Conservation (phyloP, 2,113 vertebrate species). For the Athene cunicularia region DNA sequence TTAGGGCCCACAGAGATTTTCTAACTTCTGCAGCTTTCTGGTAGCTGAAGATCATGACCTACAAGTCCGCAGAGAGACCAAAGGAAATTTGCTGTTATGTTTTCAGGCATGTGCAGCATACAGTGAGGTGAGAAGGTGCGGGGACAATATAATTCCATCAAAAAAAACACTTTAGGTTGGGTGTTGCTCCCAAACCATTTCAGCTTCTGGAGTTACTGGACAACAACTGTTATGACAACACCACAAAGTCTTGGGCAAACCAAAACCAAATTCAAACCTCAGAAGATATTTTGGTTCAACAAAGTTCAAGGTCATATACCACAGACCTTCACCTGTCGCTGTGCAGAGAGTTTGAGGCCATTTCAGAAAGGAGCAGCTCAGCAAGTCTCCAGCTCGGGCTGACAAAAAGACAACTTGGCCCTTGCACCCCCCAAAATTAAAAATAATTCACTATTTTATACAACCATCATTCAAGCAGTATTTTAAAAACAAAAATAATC, state of each 20-base stretch:
- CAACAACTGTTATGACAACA: fast-evolving
- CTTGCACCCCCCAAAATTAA: not conserved
- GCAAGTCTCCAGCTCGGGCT: not conserved
- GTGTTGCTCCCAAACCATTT: not conserved
- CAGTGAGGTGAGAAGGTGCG: not conserved
- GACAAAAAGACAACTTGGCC: not conserved
- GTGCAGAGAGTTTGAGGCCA: fast-evolving
- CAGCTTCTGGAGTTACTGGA: not conserved
- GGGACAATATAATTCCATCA: not conserved
- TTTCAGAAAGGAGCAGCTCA: not conserved
- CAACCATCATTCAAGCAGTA: not conserved
- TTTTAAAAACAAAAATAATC: not conserved
- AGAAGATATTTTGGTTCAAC: not conserved
- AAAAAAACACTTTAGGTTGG: not conserved
- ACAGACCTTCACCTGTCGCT: not conserved
- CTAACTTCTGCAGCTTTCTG: not conserved
- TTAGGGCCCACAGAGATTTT: not conserved
- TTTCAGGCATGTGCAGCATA: fast-evolving
- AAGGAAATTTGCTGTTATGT: not conserved
- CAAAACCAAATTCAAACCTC: not conserved
- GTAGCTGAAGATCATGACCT: not conserved
- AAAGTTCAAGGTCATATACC: not conserved
- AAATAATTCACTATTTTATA: not conserved
- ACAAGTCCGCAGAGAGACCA: not conserved
- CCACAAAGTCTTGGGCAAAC: not conserved